Percentiles rank a stretch among this genome's conserved stretches.
phyloP scores from a whole-genome alignment of 2,113 vertebrate genomes.

The Siniperca knerii region DNA sequence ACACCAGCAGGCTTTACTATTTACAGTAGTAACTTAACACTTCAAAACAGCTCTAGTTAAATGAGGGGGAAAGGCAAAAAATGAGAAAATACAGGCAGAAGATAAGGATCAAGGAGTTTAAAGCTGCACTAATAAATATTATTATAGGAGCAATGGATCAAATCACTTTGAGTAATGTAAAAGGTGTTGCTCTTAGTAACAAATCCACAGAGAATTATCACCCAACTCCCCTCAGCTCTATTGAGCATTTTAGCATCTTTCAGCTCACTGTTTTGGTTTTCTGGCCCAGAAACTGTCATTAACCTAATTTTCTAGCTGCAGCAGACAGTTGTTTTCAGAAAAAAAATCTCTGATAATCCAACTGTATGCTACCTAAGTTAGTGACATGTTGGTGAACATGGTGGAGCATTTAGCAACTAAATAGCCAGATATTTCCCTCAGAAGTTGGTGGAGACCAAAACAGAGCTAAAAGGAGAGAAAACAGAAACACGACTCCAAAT shows the following conservation, averaged over 20 bases:
- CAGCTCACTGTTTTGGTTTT: not conserved
- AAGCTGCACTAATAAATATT: not conserved
- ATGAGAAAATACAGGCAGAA: not conserved
- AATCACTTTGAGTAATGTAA: not conserved
- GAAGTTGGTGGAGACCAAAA: not conserved
- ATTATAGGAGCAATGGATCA: not conserved
- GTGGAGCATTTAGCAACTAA: not conserved
- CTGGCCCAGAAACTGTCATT: not conserved
- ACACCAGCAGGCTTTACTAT: conserved; percentile 9
- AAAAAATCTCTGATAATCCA: not conserved
- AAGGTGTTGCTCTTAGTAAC: not conserved
- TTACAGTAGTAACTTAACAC: not conserved
- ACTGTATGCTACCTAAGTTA: not conserved
- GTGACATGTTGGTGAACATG: not conserved
- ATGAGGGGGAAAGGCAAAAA: too few relatives aligned
- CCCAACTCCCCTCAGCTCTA: not conserved
- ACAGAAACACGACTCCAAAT: not conserved
- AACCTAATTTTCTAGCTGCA: not conserved
- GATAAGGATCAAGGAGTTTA: not conserved
- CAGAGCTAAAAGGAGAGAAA: not conserved
- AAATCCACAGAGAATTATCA: not conserved
- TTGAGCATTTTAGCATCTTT: not conserved
- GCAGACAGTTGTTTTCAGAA: not conserved
- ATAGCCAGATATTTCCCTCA: not conserved
- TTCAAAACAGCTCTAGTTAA: not conserved